Evolutionary conservation across 2,113 vertebrate genomes (phyloP), one percentile per base, ranked within the genome.

Genomic region (Corvus cornix): DNA sequence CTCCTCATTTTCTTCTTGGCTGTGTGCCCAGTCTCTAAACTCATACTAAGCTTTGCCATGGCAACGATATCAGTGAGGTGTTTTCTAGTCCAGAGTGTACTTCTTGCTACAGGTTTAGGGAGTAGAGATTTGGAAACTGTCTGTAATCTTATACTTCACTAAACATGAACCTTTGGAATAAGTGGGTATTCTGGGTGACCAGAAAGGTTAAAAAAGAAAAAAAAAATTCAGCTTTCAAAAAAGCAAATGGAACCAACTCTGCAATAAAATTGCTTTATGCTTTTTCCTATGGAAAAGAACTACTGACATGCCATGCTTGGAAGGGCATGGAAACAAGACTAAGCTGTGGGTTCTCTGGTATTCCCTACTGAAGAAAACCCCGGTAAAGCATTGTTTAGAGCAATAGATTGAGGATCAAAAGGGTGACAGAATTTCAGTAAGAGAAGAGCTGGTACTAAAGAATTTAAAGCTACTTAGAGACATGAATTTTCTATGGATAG

Each of bases 31-130:
- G 79, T 33, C 41, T 86, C 55, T 69, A 66, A 90, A 55, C 33
- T 87, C 1, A 0, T 80, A 69, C 88, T 95, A 94, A 96, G 51
- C 37, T 96, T 94, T 95, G 58, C 76, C 89, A 90, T 89, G 52
- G 92, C 56, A 92, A 96, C 62, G 0, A 1, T 60, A 69, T 51
- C 59, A 79, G 41, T 15, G 39, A 96, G 92, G 59, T 69, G 73
- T 87, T 94, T 77, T 89, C 84, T 66, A 76, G 64, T 39, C 19
- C 67, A 33, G 69, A 72, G 8, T 41, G 41, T 35, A 44, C 24
- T 43, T 79, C 67, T 91, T 59, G 68, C 41, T 91, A 81, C 87
- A 89, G 75, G 52, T 75, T 52, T 79, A 63, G 37, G 28, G n/a
- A 76, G 67, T 8, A 52, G 66, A 68, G 35, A 58, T 70, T n/a